Conservation (phyloP, 1,140 invertebrate genomes). For the Bicyclus anynana region DNA sequence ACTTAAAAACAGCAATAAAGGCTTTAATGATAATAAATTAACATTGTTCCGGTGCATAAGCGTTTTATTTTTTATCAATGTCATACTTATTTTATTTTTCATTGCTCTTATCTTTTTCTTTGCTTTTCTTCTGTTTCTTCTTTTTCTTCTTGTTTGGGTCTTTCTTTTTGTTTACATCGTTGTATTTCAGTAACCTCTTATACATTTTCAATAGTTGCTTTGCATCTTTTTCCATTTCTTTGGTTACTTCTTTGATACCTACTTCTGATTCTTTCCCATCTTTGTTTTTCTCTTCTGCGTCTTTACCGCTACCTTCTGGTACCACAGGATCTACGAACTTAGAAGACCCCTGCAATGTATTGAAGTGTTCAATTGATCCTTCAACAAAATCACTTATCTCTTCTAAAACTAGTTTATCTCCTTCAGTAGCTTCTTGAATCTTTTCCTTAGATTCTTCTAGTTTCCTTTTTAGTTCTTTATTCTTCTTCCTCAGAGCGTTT, state of each 20-base stretch:
- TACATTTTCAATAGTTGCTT: conserved; percentile 74
- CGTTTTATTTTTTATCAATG: no score
- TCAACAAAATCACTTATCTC: conserved; percentile 38
- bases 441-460: conserved; percentile 49
- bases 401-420: conserved; percentile 1
- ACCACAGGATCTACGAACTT: conserved; percentile 65
- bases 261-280: conserved; percentile 20
- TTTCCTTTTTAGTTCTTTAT: conserved; percentile 77
- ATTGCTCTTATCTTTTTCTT: conserved; percentile 21
- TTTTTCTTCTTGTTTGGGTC: conserved; percentile 58
- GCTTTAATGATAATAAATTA: no score
- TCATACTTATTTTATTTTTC: no score
- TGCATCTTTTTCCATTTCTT: conserved; percentile 70
- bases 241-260: conserved; percentile 30
- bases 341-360: conserved; percentile 62
- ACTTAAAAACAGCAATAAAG: no score
- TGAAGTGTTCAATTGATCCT: conserved; percentile 69
- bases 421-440: conserved; percentile 15
- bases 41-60: no score
- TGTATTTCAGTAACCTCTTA: conserved; percentile 70
- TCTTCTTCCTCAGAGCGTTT: conserved; percentile 79
- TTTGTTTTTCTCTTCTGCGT: conserved; percentile 21
- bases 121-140: conserved; percentile 60
- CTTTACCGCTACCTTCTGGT: conserved; percentile 16
- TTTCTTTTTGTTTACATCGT: conserved; percentile 54